Percentiles rank a stretch among this genome's conserved stretches.
Evolutionary conservation across 2,888 invertebrate genomes (phyloP).

Genomic region (Synanthedon vespiformis): DNA sequence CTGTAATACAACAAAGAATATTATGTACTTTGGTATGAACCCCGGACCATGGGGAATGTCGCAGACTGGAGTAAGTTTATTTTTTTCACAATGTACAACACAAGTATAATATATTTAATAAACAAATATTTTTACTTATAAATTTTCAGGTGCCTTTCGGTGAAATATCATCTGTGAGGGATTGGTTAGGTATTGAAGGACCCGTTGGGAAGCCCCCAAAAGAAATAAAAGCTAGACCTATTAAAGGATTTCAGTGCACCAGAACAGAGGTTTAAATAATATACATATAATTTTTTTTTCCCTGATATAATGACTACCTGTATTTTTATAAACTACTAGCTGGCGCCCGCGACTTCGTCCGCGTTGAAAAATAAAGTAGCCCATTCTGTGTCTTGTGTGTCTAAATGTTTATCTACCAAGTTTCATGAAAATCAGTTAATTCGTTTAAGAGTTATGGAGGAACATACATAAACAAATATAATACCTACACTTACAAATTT

Average conservation of each 20-base stretch:
- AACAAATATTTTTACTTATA: neutral
- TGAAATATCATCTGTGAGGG: slow-evolving; percentile 80
- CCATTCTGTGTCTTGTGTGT: too few species aligned
- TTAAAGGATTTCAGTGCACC: slow-evolving; percentile 77
- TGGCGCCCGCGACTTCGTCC: too few species aligned
- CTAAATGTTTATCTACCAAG: too few species aligned
- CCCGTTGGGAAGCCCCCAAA: slow-evolving; percentile 74
- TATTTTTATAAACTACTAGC: too few species aligned
- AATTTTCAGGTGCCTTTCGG: slow-evolving; percentile 85
- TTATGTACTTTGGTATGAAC: slow-evolving; percentile 94
- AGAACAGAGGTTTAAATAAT: slow-evolving; percentile 41
- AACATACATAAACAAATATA: too few species aligned
- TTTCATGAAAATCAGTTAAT: too few species aligned
- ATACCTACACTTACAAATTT: too few species aligned
- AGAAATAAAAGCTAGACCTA: slow-evolving; percentile 77
- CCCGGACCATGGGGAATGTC: slow-evolving; percentile 98
- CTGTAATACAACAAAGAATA: slow-evolving; percentile 74
- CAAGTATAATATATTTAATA: neutral
- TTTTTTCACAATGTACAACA: neutral
- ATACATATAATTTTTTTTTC: neutral
- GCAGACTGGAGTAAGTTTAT: slow-evolving; percentile 83
- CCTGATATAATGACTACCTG: neutral
- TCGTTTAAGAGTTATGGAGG: too few species aligned
- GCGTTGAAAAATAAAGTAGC: too few species aligned
- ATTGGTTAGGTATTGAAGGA: slow-evolving; percentile 82